Evolutionary conservation across 2,113 vertebrate species (phyloP).

Genomic region (Heteronetta atricapilla): DNA sequence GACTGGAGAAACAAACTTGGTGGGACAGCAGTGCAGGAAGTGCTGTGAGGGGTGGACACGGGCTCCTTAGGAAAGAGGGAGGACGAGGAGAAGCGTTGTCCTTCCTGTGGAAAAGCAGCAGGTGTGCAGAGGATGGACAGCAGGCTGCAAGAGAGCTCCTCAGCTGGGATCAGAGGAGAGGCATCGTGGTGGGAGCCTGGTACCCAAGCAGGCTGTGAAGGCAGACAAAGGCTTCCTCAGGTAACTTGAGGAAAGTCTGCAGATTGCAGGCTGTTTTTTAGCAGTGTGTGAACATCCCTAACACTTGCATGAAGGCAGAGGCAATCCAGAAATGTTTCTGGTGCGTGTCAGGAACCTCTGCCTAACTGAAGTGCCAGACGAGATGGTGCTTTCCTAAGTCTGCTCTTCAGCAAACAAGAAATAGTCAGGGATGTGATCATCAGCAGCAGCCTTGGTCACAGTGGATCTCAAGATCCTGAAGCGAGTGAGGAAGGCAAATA

Average conservation of each 20-base stretch:
- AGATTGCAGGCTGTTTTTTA: neutral
- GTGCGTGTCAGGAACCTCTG: neutral
- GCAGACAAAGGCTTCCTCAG: neutral
- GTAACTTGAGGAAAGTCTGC: neutral
- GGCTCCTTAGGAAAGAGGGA: neutral
- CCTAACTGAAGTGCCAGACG: neutral
- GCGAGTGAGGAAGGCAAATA: neutral
- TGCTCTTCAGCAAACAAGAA: neutral
- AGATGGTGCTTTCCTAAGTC: neutral
- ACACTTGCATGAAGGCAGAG: neutral
- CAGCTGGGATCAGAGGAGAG: neutral
- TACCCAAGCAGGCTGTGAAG: neutral
- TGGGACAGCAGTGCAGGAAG: neutral
- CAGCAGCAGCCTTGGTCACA: neutral
- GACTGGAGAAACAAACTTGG: neutral
- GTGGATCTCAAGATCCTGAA: neutral
- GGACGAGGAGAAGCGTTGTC: neutral
- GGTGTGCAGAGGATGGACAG: neutral
- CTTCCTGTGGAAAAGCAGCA: neutral
- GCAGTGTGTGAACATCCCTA: neutral
- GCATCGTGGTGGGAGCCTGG: neutral
- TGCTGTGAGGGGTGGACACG: rapidly evolving
- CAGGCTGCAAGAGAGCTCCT: neutral
- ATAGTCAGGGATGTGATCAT: neutral
- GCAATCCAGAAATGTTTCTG: neutral